Base-by-base conservation (phyloP, 2,888 invertebrate species). In the Notodonta ziczac region DNA sequence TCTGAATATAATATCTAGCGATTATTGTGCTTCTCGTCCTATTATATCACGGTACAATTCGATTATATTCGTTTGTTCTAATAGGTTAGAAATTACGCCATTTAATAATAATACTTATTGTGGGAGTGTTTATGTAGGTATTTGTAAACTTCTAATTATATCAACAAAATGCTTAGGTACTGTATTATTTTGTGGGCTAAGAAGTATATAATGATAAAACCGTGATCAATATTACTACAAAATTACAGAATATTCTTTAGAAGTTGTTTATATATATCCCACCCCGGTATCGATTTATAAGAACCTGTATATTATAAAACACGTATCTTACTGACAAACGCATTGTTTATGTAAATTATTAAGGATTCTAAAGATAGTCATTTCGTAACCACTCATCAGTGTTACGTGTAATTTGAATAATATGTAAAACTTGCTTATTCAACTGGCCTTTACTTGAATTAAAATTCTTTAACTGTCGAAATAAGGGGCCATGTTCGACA, bases 321-420 rank as follows among this genome's bases (percentile, higher is more conserved):
- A 50, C 5, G 9, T 16, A 16, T 16, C 50, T 48, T 14, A n/a
- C 48, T 50, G 5, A 50, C 32, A 52, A 52, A 55, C 24, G 7
- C 4, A 40, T 40, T 39, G 9, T n/a, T 40, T 55, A 55, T 40
- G 40, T 52, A 61, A 72, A 70, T 72, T 12, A 6, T 9, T 35
- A 58, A 61, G 48, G 56, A 72, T 60, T 64, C 67, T 60, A 67
- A 67, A 61, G 5, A 65, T 62, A 73, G 57, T 51, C 46, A 65
- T 74, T 67, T 56, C 63, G 67, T 65, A 65, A 74, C 57, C 7
- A 55, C 24, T 7, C 50, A 59, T 60, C 58, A 56, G 55, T 62
- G 13, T 46, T 10, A 46, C 42, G 3, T n/a, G 13, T 2, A 13
- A 46, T 46, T 46, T 46, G n/a, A 67, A 35, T 53, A 60, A 61